Percentiles rank a stretch among this genome's conserved stretches.
phyloP scores from a whole-genome alignment of 2,797 vertebrate genomes.

The Urosaurus nigricauda region DNA sequence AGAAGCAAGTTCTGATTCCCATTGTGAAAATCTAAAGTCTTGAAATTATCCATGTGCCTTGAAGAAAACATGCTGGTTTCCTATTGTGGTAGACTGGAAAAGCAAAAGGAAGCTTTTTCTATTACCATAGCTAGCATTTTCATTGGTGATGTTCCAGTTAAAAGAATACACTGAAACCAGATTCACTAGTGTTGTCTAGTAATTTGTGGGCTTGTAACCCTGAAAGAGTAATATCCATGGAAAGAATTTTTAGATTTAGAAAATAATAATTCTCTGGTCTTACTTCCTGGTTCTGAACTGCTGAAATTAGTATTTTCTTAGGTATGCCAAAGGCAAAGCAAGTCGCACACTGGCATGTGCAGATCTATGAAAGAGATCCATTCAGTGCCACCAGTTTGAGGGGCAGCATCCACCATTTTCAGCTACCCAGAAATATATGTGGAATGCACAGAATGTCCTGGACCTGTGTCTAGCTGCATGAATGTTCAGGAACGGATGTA shows the following conservation, averaged over 20 bases:
- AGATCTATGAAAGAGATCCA: background rate
- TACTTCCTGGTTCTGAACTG: background rate
- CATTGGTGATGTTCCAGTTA: background rate
- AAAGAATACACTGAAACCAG: background rate
- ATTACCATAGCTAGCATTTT: background rate
- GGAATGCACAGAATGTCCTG: slow-evolving; percentile 10
- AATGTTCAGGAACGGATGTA: background rate
- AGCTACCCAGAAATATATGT: background rate
- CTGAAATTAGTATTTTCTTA: background rate
- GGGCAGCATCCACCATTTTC: background rate
- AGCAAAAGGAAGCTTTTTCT: background rate
- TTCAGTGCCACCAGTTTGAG: background rate
- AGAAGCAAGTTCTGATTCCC: background rate
- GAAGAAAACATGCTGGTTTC: background rate
- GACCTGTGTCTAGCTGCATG: background rate
- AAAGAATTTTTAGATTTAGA: background rate
- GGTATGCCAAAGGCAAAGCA: background rate
- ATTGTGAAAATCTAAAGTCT: background rate
- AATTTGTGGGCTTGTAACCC: background rate
- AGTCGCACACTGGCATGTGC: no score
- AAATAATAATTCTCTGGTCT: background rate
- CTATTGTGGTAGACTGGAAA: background rate
- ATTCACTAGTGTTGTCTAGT: background rate
- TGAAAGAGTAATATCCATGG: background rate
- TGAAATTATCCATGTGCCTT: background rate